Percentiles rank a stretch among this genome's conserved stretches.
These are phyloP conservation scores for Megalopta genalis DNA, from an alignment of 1,140 invertebrate genomes.

Conservation along the genomic window DNA sequence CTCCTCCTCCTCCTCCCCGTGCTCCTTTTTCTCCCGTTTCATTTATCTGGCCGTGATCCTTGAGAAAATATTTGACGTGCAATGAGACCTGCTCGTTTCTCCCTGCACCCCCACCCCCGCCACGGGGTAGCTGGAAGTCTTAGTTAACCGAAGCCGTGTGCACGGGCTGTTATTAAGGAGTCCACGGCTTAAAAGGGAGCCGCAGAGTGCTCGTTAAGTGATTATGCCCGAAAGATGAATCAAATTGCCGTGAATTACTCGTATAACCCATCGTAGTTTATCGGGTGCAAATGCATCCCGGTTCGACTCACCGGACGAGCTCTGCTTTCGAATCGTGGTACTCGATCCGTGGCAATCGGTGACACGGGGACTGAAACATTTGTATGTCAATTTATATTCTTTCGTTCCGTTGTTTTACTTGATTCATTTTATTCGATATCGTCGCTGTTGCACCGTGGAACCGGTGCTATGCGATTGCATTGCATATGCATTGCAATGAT, in stretches of 20 bases:
- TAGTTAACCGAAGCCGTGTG: slow-evolving; percentile 12
- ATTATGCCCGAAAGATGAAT: slow-evolving; percentile 45
- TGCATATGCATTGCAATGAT: too few species aligned
- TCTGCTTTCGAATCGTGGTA: too few species aligned
- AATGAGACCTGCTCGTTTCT: slow-evolving; percentile 36
- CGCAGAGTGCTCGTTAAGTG: slow-evolving; percentile 50
- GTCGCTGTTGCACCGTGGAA: too few species aligned
- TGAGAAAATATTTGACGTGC: slow-evolving; percentile 51
- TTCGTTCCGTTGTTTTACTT: too few species aligned
- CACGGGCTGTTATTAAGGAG: slow-evolving; percentile 45
- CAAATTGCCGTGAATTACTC: slow-evolving; percentile 36
- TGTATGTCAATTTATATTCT: too few species aligned
- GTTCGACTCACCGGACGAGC: too few species aligned
- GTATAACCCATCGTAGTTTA: slow-evolving; percentile 6
- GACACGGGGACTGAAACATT: too few species aligned
- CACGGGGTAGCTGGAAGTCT: slow-evolving; percentile 18
- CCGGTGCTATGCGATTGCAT: too few species aligned
- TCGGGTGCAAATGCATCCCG: slow-evolving; percentile 6
- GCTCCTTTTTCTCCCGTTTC: background rate
- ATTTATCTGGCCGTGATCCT: slow-evolving; percentile 24
- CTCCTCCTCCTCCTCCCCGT: too few species aligned
- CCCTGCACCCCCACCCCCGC: background rate
- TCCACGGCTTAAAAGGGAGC: slow-evolving; percentile 29
- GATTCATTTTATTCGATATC: too few species aligned
- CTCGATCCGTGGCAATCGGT: too few species aligned